Base-by-base conservation (phyloP, 2,113 vertebrate species). In the Ascaphus truei region DNA sequence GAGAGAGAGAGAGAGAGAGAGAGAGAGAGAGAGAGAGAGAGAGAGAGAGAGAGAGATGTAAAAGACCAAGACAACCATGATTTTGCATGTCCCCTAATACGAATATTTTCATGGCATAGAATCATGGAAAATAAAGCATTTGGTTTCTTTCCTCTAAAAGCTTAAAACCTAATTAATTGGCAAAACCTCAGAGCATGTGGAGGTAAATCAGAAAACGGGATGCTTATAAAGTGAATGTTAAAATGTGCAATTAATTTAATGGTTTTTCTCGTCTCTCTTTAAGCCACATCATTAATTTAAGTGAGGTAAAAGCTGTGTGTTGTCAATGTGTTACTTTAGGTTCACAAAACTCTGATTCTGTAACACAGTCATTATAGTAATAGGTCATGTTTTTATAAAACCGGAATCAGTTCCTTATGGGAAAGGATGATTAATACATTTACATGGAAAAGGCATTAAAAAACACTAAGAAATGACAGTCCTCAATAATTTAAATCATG, bases 181-280 rank as follows among this genome's bases (percentile, higher is more conserved):
- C 41, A 68, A 15, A 50, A 50, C 29, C 16, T 51, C 56, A 51
- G 41, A 58, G n/a, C 23, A 4, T 13, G 16, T 6, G 5, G 30
- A 51, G 57, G 30, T 59, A 68, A 68, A 59, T 68, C 65, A 59
- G 29, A 36, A 45, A 48, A 68, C 27, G 48, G 43, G 41, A 47
- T 10, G 30, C 55, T 25, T 48, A n/a, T 23, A 50, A 29, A 55
- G 26, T 22, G 52, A 29, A 30, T 48, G 48, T 68, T 58, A 48
- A 59, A 59, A 50, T 68, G 11, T 59, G 48, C 53, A 59, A 68
- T 59, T 59, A 68, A 47, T 68, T 68, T 59, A 68, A 68, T 58
- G 31, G 53, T 18, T 68, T n/a, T n/a, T 7, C 64, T 47, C 23
- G 18, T 18, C 47, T 52, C 52, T 26, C 30, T 53, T 68, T 20